Base-by-base conservation (phyloP, 2,888 invertebrate species). In the Tinea semifulvella region DNA sequence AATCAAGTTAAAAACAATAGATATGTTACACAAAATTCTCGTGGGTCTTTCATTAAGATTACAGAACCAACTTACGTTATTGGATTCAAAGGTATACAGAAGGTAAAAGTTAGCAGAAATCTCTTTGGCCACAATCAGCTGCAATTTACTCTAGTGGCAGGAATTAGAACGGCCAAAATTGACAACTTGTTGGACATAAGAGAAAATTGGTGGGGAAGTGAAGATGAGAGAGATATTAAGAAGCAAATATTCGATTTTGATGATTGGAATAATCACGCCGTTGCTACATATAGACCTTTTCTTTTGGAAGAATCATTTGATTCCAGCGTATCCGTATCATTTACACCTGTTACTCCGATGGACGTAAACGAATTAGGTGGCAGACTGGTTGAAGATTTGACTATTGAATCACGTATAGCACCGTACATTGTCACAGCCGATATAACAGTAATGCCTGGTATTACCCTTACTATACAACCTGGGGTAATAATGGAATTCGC, bases 181-280 rank as follows among this genome's bases (percentile, higher is more conserved):
- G 88, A 93, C 50, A 96, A 94, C 58, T 85, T 85, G 35, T 82
- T 99, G 45, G 92, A 98, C 62, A 96, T 94, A 0, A 85, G 85
- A 7, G 91, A 94, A 65, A 99, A 99, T 66, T 99, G 95, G 93
- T 99, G 98, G 98, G 98, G 98, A 8, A 90, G 90, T 2, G 76
- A 80, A 1, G 84, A 89, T 45, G 88, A 91, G 43, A 76, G 73
- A 3, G 83, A 84, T 45, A 98, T 99, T 44, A 87, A 88, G 53
- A 84, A 86, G 43, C 85, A 88, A 60, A 96, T 98, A 57, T 98
- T 98, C 63, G 98, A 98, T 72, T 98, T 99, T 69, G 97, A 99
- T 65, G 98, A 98, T 65, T 99, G 99, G 98, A 99, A 99, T 65
- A 94, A 96, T 68, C 96, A 95, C 65, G 97, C 97, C 0, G 87